Percentiles rank a stretch among this genome's conserved stretches.
phyloP scores from a whole-genome alignment of 2,888 invertebrate species.

The Miltochrista miniata region DNA sequence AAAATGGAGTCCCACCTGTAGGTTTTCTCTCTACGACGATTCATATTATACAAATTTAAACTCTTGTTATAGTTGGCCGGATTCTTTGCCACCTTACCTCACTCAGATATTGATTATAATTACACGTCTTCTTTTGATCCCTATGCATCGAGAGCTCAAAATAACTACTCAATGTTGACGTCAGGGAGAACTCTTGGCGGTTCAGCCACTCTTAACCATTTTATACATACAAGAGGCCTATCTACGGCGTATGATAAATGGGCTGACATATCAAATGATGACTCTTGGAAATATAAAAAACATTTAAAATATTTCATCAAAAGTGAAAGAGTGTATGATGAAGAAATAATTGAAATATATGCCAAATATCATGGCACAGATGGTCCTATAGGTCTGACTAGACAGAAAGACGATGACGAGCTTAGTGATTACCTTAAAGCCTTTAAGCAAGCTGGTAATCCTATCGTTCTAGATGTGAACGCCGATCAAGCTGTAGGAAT shows the following conservation, averaged over 20 bases:
- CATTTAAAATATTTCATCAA: constrained; percentile 18
- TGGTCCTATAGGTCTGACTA: constrained; percentile 21
- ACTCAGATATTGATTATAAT: constrained; percentile 10
- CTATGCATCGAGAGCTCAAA: constrained; percentile 10
- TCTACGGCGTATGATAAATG: constrained; percentile 7
- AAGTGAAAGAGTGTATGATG: constrained; percentile 13
- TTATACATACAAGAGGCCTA: constrained; percentile 1
- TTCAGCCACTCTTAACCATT: constrained; percentile 13
- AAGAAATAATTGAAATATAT: constrained; percentile 5
- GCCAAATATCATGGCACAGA: constrained; percentile 15
- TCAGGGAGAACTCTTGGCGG: constrained; percentile 20
- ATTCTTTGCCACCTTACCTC: constrained; percentile 5
- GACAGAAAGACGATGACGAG: constrained; percentile 6
- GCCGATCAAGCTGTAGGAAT: constrained; percentile 16
- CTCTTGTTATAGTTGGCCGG: constrained; percentile 3
- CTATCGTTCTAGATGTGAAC: constrained; percentile 20
- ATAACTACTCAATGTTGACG: constrained; percentile 15
- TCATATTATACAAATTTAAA: no score
- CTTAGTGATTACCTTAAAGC: constrained; percentile 17
- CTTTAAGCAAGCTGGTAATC: constrained; percentile 23
- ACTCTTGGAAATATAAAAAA: constrained; percentile 11
- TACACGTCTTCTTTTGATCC: constrained; percentile 12
- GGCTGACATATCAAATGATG: constrained; percentile 7
- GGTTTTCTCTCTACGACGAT: no score
- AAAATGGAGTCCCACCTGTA: no score